These are phyloP conservation scores for Odontophorus gujanensis DNA, from an alignment of 2,113 vertebrate species.

Conservation along the genomic window DNA sequence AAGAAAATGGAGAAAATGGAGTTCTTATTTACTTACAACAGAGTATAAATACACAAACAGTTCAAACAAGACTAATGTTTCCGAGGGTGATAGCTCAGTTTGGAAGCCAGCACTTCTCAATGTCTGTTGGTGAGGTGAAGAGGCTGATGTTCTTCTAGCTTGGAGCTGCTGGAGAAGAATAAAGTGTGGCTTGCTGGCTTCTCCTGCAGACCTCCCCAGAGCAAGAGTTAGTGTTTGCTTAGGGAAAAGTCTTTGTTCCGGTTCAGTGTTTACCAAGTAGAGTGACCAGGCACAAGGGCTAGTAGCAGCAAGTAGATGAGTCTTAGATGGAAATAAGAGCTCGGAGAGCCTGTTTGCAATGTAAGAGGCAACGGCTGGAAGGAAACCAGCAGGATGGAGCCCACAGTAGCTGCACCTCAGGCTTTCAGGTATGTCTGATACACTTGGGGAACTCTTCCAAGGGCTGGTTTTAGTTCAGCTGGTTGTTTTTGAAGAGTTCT, in stretches of 20 bases:
- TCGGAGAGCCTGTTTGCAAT: neutral
- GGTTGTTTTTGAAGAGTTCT: neutral
- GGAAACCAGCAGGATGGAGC: conserved; percentile 36
- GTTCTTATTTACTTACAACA: neutral
- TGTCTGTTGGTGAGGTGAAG: neutral
- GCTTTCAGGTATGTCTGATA: conserved; percentile 45
- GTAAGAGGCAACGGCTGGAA: neutral
- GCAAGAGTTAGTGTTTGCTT: conserved; percentile 33
- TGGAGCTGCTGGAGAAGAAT: neutral
- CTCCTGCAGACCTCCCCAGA: neutral
- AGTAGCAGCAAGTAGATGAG: neutral
- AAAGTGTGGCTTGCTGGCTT: neutral
- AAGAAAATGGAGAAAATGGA: neutral
- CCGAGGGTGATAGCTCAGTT: neutral
- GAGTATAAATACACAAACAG: neutral
- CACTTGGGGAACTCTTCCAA: neutral
- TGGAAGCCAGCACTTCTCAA: neutral
- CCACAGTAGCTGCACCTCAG: neutral
- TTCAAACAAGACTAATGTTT: neutral
- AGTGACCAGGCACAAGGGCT: conserved; percentile 5
- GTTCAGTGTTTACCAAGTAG: conserved; percentile 41
- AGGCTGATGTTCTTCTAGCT: neutral
- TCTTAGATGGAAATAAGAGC: neutral
- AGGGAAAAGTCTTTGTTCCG: neutral
- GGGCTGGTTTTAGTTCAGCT: neutral